phyloP scores from a whole-genome alignment of 2,797 vertebrate species.

The Cyclopterus lumpus region DNA sequence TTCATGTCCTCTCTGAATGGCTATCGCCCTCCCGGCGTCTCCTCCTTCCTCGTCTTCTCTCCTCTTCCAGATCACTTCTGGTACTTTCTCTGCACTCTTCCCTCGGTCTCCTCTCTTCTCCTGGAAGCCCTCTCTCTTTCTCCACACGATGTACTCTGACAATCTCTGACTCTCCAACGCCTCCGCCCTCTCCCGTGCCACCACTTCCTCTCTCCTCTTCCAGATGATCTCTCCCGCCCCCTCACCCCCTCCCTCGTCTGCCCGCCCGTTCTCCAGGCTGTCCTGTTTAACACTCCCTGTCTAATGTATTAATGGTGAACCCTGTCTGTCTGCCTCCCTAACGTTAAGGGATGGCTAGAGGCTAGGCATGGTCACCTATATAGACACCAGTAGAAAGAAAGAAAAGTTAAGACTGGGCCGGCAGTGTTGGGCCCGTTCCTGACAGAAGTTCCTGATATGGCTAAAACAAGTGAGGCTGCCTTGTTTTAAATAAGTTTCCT shows the following conservation, averaged over 20 bases:
- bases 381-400: constrained; percentile 62
- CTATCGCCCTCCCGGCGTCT: constrained; percentile 72
- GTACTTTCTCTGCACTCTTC: constrained; percentile 66
- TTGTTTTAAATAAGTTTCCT: constrained; percentile 69
- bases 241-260: constrained; percentile 81
- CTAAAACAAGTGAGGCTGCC: constrained; percentile 74
- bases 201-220: constrained; percentile 85
- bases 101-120: constrained; percentile 81
- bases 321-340: constrained; percentile 22
- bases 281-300: constrained; percentile 71
- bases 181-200: constrained; percentile 83
- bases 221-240: constrained; percentile 81
- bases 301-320: constrained; percentile 54
- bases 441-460: constrained; percentile 78
- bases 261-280: constrained; percentile 89
- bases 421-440: constrained; percentile 69
- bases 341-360: constrained; percentile 60
- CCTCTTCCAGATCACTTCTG: constrained; percentile 87
- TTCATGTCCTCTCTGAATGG: constrained; percentile 79
- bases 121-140: constrained; percentile 87
- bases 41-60: constrained; percentile 76
- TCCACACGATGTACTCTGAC: constrained; percentile 84
- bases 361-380: constrained; percentile 53
- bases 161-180: constrained; percentile 78
- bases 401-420: constrained; percentile 64